These are phyloP conservation scores for Phenganax marumi DNA, from an alignment of 92 coral and sea anemone species.

Conservation along the genomic window DNA sequence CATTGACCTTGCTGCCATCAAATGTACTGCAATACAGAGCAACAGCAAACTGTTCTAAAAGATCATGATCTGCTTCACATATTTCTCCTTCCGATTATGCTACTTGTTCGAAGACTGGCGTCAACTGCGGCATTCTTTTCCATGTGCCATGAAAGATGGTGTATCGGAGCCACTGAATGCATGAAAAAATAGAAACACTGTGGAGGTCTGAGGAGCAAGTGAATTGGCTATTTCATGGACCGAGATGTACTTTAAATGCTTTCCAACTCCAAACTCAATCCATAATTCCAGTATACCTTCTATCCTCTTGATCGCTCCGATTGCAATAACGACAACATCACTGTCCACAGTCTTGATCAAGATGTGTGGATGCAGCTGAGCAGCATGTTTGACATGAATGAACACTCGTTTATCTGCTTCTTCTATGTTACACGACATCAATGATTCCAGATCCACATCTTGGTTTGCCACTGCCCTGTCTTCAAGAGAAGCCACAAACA, in stretches of 20 bases:
- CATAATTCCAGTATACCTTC: not conserved
- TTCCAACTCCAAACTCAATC: conserved; percentile 13
- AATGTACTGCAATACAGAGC: conserved; percentile 1
- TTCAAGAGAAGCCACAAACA: not conserved
- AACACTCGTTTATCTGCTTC: conserved; percentile 20
- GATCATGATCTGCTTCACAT: not conserved
- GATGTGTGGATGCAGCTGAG: not conserved
- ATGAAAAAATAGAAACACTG: not conserved
- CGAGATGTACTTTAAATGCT: not conserved
- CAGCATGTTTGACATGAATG: conserved; percentile 18
- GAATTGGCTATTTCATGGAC: not conserved
- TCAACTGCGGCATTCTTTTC: not conserved
- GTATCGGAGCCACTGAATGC: conserved; percentile 27
- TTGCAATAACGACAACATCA: conserved; percentile 14
- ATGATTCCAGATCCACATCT: not conserved
- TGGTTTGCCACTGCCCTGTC: conserved; percentile 2
- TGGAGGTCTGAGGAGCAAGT: not conserved
- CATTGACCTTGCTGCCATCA: conserved; percentile 3
- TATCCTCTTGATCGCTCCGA: not conserved
- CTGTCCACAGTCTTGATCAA: conserved; percentile 20
- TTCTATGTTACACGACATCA: conserved; percentile 10
- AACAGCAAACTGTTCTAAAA: not conserved
- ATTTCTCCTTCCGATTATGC: conserved; percentile 1
- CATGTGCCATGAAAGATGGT: not conserved
- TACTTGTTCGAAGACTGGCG: conserved; percentile 13